Base-by-base conservation (phyloP, 2,797 vertebrate species). In the Periophthalmus magnuspinnatus region DNA sequence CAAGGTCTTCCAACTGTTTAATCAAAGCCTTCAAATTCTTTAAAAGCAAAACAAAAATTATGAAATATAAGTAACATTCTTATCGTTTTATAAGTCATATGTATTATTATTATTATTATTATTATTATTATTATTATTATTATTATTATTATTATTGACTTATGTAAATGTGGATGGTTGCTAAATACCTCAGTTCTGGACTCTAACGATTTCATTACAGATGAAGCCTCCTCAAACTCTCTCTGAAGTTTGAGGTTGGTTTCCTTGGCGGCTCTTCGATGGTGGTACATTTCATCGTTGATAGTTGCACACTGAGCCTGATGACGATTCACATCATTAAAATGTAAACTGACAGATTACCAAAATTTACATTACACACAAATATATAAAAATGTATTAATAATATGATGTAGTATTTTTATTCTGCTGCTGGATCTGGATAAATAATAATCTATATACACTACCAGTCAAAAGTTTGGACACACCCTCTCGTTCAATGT, bases 171-270 rank as follows among this genome's bases (percentile, higher is more conserved):
- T 61, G 2, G 80, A 77, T 80, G 74, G 21, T 33, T 28, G 70
- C 47, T 54, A 81, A 22, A 70, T 79, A 81, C 85, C 80, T 87
- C 41, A 3, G 84, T 5, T 56, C 81, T 78, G 14, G 58, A 71
- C 65, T 92, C 87, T 60, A 91, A 56, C 34, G 71, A 50, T 56
- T 78, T 68, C 45, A 78, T 76, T 61, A 74, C 34, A 50, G 74
- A 78, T 2, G 56, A 81, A 14, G 71, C 79, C 17, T 85, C 74
- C 60, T 91, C 69, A 70, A 81, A 87, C 65, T 92, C 88, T 73
- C 77, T 76, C 74, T 83, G 68, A 33, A 92, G 86, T 52, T 85
- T 78, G 56, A 75, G 66, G 41, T 88, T 89, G 33, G 45, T 69
- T 58, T 54, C 24, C 28, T 71, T 81, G 47, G 81, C 81, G 47